phyloP scores from a whole-genome alignment of 2,113 vertebrate genomes.

The Zonotrichia leucophrys region DNA sequence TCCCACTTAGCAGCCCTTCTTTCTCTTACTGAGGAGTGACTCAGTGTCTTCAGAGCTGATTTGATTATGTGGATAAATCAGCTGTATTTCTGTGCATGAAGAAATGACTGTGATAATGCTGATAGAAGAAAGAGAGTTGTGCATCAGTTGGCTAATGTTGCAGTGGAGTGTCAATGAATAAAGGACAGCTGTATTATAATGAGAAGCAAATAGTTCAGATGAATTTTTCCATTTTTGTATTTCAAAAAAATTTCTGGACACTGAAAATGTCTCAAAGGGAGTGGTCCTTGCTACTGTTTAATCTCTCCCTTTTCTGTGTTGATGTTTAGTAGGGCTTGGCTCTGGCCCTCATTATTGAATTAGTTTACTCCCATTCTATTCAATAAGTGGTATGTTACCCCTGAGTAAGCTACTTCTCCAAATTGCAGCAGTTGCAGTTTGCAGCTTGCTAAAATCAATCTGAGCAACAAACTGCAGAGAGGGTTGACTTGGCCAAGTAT shows the following conservation, averaged over 20 bases:
- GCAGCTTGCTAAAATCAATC: not conserved
- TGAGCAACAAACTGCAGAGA: not conserved
- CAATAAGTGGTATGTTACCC: not conserved
- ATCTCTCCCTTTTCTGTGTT: not conserved
- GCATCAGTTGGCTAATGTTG: not conserved
- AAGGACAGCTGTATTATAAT: not conserved
- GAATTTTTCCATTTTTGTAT: not conserved
- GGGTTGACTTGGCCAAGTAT: not conserved
- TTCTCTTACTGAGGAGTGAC: not conserved
- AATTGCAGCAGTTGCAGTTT: not conserved
- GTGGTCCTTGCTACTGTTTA: not conserved
- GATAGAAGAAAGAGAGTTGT: not conserved
- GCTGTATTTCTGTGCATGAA: not conserved
- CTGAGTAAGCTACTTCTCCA: not conserved
- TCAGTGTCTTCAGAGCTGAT: not conserved
- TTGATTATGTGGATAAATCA: not conserved
- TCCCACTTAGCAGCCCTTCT: not conserved
- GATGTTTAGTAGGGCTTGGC: not conserved
- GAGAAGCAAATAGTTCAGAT: not conserved
- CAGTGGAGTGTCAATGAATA: not conserved
- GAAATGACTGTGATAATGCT: not conserved
- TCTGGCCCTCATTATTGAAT: not conserved
- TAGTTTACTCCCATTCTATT: not conserved
- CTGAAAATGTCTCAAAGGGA: not conserved
- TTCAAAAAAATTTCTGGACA: not conserved